Percentiles rank a stretch among this genome's conserved stretches.
Evolutionary conservation across 2,888 invertebrate species (phyloP).

Genomic region (Apotomis turbidana): DNA sequence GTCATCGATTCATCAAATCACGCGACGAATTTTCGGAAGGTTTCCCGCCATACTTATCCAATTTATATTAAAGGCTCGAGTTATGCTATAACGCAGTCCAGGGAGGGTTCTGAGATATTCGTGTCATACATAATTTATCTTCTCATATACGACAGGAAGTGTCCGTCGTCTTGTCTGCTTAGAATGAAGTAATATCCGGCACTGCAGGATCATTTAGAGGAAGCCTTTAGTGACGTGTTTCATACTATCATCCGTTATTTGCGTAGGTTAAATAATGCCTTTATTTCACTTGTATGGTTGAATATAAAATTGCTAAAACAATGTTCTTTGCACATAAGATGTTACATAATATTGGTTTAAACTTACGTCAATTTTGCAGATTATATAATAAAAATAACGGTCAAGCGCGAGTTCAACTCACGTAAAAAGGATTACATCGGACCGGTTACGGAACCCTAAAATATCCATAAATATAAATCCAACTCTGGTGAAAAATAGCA

Average conservation of each 20-base stretch:
- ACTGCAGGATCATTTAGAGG: constrained; percentile 32
- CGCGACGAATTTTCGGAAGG: constrained; percentile 1
- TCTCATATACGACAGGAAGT: constrained; percentile 37
- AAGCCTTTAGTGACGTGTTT: constrained; percentile 11
- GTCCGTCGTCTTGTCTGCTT: constrained; percentile 40
- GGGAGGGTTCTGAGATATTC: constrained; percentile 31
- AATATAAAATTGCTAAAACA: too few species aligned
- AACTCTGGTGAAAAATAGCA: too few species aligned
- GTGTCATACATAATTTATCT: constrained; percentile 40
- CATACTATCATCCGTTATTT: not conserved
- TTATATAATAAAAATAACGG: too few species aligned
- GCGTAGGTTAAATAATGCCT: constrained; percentile 8
- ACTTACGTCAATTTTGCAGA: too few species aligned
- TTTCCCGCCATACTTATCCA: constrained; percentile 7
- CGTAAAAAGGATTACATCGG: too few species aligned
- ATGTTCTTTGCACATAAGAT: too few species aligned
- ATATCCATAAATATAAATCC: too few species aligned
- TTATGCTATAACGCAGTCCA: constrained; percentile 18
- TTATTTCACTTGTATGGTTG: too few species aligned
- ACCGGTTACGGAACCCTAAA: too few species aligned
- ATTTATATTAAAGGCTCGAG: constrained; percentile 30
- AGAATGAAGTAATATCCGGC: constrained; percentile 42
- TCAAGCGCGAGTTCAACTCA: too few species aligned
- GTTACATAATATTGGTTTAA: too few species aligned
- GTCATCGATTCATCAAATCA: constrained; percentile 7